Base-by-base conservation (phyloP, 2,113 vertebrate species). In the Orientallactaga bullata region DNA sequence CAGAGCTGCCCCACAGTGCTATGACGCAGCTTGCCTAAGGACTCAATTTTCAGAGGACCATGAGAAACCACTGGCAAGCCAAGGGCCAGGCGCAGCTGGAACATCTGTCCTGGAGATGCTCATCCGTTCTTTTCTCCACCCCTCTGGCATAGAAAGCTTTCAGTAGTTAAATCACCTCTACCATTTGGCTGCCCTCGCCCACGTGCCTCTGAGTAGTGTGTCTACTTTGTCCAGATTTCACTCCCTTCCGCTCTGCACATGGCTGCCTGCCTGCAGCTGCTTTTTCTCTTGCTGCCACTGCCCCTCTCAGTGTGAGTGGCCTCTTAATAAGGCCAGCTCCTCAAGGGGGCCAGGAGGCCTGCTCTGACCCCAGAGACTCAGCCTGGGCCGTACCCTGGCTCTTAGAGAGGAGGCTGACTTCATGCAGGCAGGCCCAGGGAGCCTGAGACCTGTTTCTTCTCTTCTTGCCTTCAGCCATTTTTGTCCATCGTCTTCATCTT, bases 171-270 rank as follows among this genome's bases (percentile, higher is more conserved):
- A 9, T 72, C 5, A 1, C 17, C 18, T 18, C 23, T 47, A 4
- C 47, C n/a, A 5, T 11, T 2, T 2, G 0, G 28, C 47, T 63
- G 28, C 21, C 32, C 28, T 89, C 16, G 0, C 18, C 61, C 12
- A 16, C 11, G 12, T 1, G 7, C 42, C 21, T 58, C 18, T 11
- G 65, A 9, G 21, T 0, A 2, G 4, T 3, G 12, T 24, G 30
- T 21, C 51, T 60, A 17, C 76, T 78, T 58, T 58, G 32, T 78
- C 30, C 76, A 78, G 10, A 30, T 10, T 20, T 20, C 26, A 15
- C 72, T 32, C 28, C 17, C n/a, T 3, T 2, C 4, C n/a, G 55
- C 30, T 2, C 4, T 28, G 55, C 30, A 26, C n/a, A 7, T 16
- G 17, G 77, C 20, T 23, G 61, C 79, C 61, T 8, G 3, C 28